Evolutionary conservation across 2,888 invertebrate species (phyloP), one percentile per base, ranked within the genome.

Genomic region (Bombylius discolor): DNA sequence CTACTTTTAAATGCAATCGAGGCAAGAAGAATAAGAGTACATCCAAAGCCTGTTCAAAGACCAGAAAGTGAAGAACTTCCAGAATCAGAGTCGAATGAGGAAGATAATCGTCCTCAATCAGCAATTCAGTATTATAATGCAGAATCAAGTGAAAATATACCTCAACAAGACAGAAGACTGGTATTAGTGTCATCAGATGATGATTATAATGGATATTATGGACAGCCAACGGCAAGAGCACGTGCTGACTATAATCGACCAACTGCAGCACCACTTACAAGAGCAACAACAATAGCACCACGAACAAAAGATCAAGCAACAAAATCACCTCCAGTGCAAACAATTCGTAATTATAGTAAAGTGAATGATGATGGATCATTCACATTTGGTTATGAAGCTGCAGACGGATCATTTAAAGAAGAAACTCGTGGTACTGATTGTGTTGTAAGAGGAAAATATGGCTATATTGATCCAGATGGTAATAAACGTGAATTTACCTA

Each of bases 401-500:
- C 87, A 12, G 89, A 89, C 66, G 89, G 89, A 1, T 86, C 86
- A 59, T 90, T 89, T 77, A 89, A 89, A 67, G 89, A 90, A 67
- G 89, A 90, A 71, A 89, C 89, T 5, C 76, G 89, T 57, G 89
- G 89, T 51, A 85, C 87, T 1, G 89, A 90, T 73, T 90, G 89
- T 70, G 88, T 90, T 0, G 89, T 89, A 6, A 80, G 89, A 58
- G 90, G 90, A 53, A 89, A 89, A 71, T 90, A 90, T 71, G 90
- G 90, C 32, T 90, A 90, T 76, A 77, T 90, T 12, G 90, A 90
- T 73, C 89, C 89, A 0, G 88, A 89, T 61, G 90, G 90, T 63
- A 87, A 89, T 75, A 87, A 87, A 67, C 75, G 89, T 62, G 89
- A 90, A 71, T 89, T 90, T 74, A 87, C 87, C 6, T 90, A 90